Base-by-base conservation (phyloP, 2,888 invertebrate species). In the Caenorhabditis sp. region DNA sequence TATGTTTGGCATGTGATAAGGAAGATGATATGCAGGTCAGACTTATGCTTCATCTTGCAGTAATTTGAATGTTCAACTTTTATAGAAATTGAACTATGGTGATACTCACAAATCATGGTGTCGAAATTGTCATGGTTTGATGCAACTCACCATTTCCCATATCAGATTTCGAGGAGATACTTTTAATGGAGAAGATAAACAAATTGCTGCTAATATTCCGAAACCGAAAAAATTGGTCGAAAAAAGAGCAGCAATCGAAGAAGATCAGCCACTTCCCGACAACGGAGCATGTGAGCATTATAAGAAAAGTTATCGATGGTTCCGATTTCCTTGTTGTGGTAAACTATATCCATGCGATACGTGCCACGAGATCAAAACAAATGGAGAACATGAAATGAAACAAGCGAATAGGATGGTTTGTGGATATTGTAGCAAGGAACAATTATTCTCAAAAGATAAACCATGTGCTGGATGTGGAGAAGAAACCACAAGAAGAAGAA, bases 351-450 rank as follows among this genome's bases (percentile, higher is more conserved):
- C 71, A 17, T 71, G 71, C 26, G 71, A 71, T 52, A 59, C 59
- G 49, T 71, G 71, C 43, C 67, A 71, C 52, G 67, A 71, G 38
- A 59, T 54, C 14, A 27, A 50, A n/a, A 60, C 52, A 43, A 58
- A 53, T 52, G 63, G 60, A 14, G 71, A 71, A 20, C 71, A 71
- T 63, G 71, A 71, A 27, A 71, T 71, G 71, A 63, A 63, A 36
- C 12, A 84, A 71, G 89, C 90, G 50, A 89, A 88, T 73, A 76
- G 89, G 52, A 89, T 90, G 88, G 87, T 90, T 56, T 90, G 90
- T 84, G 90, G 90, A 3, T 89, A 88, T 81, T 90, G 90, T 76
- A 88, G 88, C 67, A 88, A 87, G 68, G 89, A 90, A 78, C 90
- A 90, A 88, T 89, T 89, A 36, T n/a, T 21, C 10, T 26, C 27